These are phyloP conservation scores for Ammodytes dubius DNA, from an alignment of 2,113 vertebrate genomes.

Conservation along the genomic window DNA sequence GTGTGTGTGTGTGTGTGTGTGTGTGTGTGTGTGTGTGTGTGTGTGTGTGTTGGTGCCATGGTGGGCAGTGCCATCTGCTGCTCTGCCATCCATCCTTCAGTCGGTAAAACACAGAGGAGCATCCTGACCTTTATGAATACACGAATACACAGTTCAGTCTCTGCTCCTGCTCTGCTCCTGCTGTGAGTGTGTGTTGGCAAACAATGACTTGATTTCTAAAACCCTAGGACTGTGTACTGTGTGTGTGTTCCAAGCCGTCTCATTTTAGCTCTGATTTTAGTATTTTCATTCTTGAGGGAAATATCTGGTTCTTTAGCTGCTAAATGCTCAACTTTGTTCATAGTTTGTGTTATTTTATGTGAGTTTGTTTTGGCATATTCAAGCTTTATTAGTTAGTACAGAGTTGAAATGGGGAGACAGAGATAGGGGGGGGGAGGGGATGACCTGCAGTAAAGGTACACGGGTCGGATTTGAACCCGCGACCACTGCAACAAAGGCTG, in stretches of 20 bases:
- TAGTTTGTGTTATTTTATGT: not conserved
- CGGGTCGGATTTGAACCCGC: too few relatives aligned
- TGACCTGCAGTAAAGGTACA: too few relatives aligned
- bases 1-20: not conserved
- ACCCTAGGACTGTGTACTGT: not conserved
- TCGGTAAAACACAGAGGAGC: constrained; percentile 33
- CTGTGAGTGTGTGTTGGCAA: constrained; percentile 2
- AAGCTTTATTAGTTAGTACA: too few relatives aligned
- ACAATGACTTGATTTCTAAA: not conserved
- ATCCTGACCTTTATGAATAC: constrained; percentile 1
- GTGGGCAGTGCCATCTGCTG: constrained; percentile 65
- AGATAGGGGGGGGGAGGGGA: too few relatives aligned
- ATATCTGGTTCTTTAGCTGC: not conserved
- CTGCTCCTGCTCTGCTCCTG: constrained; percentile 3
- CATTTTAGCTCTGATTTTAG: not conserved
- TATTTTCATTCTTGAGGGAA: not conserved
- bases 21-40: not conserved
- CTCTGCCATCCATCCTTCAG: constrained; percentile 22
- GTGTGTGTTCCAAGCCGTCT: not conserved
- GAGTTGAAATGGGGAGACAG: too few relatives aligned
- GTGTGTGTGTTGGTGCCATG: constrained; percentile 16
- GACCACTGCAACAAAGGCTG: too few relatives aligned
- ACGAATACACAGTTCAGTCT: not conserved
- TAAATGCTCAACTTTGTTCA: not conserved
- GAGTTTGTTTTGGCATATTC: too few relatives aligned